phyloP scores from a whole-genome alignment of 2,113 vertebrate species.

The Bos javanicus region DNA sequence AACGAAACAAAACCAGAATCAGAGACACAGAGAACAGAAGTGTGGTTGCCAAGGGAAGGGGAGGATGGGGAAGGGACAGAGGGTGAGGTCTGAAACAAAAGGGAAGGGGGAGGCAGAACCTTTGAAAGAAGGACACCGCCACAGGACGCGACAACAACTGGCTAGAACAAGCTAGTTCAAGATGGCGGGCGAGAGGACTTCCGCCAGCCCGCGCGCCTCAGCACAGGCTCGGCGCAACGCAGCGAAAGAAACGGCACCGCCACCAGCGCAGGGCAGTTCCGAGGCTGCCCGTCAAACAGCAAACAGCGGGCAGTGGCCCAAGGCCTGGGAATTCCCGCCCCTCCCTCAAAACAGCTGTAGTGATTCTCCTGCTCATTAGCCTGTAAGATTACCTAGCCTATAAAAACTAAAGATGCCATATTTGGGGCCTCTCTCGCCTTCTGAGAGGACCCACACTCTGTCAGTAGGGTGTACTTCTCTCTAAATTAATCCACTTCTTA shows the following conservation, averaged over 20 bases:
- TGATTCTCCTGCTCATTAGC: neutral
- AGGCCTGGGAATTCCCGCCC: neutral
- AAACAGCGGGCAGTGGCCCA: neutral
- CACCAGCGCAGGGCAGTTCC: neutral
- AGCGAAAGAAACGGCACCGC: fast-evolving
- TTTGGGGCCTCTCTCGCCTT: neutral
- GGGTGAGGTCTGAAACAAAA: neutral
- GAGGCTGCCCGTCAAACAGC: neutral
- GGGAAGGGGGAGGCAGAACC: neutral
- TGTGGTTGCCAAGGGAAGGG: neutral
- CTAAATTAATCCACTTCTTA: neutral
- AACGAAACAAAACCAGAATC: neutral
- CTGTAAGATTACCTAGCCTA: neutral
- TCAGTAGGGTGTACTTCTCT: neutral
- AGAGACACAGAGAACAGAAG: neutral
- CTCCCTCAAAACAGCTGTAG: neutral
- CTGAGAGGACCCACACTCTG: neutral
- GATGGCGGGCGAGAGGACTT: fast-evolving
- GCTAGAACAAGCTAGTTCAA: neutral
- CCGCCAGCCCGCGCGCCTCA: neutral
- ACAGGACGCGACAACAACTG: neutral
- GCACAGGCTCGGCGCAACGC: fast-evolving
- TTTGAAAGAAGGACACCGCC: neutral
- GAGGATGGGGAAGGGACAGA: neutral
- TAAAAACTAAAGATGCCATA: neutral